These are phyloP conservation scores for Caretta caretta DNA, from an alignment of 2,113 vertebrate species.

Conservation along the genomic window DNA sequence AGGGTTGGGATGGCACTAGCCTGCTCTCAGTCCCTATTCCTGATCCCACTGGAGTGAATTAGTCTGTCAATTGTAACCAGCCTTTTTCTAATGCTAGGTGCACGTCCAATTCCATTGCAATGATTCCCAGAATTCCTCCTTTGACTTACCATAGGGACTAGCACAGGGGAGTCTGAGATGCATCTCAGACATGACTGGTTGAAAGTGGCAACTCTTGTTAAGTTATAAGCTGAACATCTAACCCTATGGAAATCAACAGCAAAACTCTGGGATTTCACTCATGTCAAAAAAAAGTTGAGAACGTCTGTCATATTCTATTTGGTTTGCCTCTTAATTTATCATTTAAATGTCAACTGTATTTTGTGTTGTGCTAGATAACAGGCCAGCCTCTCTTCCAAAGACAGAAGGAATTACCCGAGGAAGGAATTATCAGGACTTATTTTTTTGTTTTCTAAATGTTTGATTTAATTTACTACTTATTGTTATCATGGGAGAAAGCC, in stretches of 20 bases:
- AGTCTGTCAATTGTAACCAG: accelerated
- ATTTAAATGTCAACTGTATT: not conserved
- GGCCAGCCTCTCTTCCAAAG: not conserved
- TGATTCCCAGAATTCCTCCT: not conserved
- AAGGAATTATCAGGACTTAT: not conserved
- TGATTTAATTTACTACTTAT: not conserved
- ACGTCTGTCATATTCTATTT: not conserved
- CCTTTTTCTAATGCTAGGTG: not conserved
- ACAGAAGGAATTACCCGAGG: not conserved
- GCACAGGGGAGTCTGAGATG: accelerated
- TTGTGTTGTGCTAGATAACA: not conserved
- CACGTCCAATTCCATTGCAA: not conserved
- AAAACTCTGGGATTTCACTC: not conserved
- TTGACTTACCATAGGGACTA: not conserved
- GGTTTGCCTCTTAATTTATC: not conserved
- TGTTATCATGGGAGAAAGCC: accelerated
- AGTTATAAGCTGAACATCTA: not conserved
- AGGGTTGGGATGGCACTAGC: not conserved
- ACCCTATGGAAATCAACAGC: not conserved
- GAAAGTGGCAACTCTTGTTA: not conserved
- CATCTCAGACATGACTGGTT: not conserved
- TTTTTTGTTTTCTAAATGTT: not conserved
- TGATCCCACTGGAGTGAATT: not conserved
- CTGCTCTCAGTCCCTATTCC: not conserved
- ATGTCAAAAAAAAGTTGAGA: not conserved